phyloP scores from a whole-genome alignment of 2,888 invertebrate species.

The Scaptomyza parva region DNA sequence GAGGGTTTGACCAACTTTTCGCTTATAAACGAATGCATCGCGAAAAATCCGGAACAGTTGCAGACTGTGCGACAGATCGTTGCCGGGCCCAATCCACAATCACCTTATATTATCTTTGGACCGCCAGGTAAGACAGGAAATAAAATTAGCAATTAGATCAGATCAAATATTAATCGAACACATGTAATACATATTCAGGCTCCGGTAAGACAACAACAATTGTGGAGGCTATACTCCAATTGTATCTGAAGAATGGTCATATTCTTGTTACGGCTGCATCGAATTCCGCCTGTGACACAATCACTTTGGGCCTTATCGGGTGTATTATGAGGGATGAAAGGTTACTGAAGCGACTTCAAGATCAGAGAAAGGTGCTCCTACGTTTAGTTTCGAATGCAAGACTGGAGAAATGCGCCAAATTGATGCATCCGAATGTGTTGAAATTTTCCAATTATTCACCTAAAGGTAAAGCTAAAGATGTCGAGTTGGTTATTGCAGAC shows the following conservation, averaged over 20 bases:
- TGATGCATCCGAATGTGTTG: constrained; percentile 65
- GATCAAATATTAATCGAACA: background rate
- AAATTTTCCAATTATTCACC: constrained; percentile 83
- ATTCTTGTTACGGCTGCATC: constrained; percentile 90
- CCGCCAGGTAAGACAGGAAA: constrained; percentile 94
- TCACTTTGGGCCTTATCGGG: constrained; percentile 85
- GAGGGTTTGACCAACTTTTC: background rate
- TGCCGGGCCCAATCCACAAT: constrained; percentile 87
- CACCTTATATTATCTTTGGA: constrained; percentile 94
- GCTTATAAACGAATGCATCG: constrained; percentile 82
- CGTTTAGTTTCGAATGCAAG: constrained; percentile 84
- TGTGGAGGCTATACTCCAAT: constrained; percentile 89
- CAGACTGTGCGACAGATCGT: constrained; percentile 89
- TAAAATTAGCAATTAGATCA: no score
- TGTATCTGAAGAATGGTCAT: constrained; percentile 79
- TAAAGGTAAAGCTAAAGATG: background rate
- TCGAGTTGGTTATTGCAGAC: constrained; percentile 36
- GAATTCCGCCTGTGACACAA: constrained; percentile 90
- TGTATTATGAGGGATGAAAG: constrained; percentile 41
- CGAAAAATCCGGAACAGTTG: constrained; percentile 87
- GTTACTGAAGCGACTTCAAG: background rate
- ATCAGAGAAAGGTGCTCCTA: constrained; percentile 69
- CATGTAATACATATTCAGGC: constrained; percentile 79
- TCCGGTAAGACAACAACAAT: constrained; percentile 91
- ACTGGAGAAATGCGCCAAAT: constrained; percentile 73